phyloP scores from a whole-genome alignment of 2,113 vertebrate species.

The Calidris pygmaea region DNA sequence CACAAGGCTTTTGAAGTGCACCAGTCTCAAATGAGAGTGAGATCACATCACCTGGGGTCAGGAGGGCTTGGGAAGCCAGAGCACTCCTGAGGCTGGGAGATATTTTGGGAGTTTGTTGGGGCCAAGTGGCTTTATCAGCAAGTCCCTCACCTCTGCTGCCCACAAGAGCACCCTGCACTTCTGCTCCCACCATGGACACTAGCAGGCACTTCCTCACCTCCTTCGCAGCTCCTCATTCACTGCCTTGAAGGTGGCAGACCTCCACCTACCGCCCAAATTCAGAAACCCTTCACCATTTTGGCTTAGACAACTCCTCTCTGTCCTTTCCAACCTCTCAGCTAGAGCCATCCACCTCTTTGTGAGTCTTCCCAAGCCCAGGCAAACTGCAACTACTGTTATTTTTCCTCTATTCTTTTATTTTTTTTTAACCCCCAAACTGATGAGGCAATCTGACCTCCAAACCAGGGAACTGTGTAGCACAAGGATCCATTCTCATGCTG shows the following conservation, averaged over 20 bases:
- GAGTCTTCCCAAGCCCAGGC: not conserved
- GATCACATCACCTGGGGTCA: not conserved
- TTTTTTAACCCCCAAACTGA: not conserved
- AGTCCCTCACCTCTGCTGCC: not conserved
- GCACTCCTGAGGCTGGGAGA: not conserved
- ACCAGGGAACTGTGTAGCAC: not conserved
- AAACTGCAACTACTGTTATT: not conserved
- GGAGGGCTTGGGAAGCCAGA: not conserved
- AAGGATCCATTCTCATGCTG: not conserved
- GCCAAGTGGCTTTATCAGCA: not conserved
- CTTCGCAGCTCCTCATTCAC: not conserved
- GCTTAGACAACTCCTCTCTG: not conserved
- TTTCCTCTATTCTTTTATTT: not conserved
- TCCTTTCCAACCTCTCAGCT: not conserved
- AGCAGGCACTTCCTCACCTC: not conserved
- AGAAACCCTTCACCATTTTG: not conserved
- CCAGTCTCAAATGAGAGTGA: not conserved
- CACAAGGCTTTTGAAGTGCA: constrained; percentile 12
- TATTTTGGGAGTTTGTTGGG: not conserved
- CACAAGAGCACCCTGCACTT: fast-evolving
- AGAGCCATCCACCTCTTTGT: not conserved
- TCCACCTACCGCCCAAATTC: not conserved
- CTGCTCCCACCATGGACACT: not conserved
- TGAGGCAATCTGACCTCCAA: not conserved
- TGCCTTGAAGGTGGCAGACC: not conserved